Evolutionary conservation across 1,140 invertebrate species (phyloP).

Genomic region (Uloborus diversus): DNA sequence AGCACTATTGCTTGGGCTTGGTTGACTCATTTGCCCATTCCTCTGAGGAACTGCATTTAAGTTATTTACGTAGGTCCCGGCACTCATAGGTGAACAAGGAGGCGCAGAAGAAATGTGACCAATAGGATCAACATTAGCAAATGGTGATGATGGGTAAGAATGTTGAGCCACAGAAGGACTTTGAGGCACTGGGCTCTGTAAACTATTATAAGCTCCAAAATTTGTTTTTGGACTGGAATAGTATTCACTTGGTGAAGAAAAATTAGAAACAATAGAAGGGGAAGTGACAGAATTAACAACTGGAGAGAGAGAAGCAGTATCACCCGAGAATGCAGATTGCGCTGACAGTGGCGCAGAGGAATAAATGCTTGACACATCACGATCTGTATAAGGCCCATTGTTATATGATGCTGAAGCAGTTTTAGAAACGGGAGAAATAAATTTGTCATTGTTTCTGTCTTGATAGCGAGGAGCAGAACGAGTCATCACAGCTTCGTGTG

Average conservation of each 20-base stretch:
- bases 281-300: slow-evolving; percentile 24
- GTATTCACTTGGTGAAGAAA: slow-evolving; percentile 34
- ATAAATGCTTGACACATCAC: slow-evolving; percentile 5
- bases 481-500: slow-evolving; percentile 53
- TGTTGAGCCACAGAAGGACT: slow-evolving; percentile 32
- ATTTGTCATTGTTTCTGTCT: slow-evolving; percentile 18
- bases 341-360: slow-evolving; percentile 27
- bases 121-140: slow-evolving; percentile 14
- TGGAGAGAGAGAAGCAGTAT: slow-evolving; percentile 34
- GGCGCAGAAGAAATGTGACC: not conserved
- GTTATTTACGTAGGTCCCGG: slow-evolving; percentile 5
- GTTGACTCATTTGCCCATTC: slow-evolving; percentile 10
- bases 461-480: not conserved
- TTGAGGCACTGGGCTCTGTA: slow-evolving; percentile 31
- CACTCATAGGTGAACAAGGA: slow-evolving; percentile 26
- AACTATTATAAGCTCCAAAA: slow-evolving; percentile 43
- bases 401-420: slow-evolving; percentile 1
- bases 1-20: slow-evolving; percentile 22
- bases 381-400: slow-evolving; percentile 32
- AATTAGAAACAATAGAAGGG: slow-evolving; percentile 5
- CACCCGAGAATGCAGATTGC: slow-evolving; percentile 39
- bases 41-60: slow-evolving; percentile 21
- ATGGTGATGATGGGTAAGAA: slow-evolving; percentile 25
- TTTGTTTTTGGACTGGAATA: slow-evolving; percentile 36
- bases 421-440: slow-evolving; percentile 5